Percentiles rank a stretch among this genome's conserved stretches.
Evolutionary conservation across 2,888 invertebrate species (phyloP).

Genomic region (Bellardia pandia): DNA sequence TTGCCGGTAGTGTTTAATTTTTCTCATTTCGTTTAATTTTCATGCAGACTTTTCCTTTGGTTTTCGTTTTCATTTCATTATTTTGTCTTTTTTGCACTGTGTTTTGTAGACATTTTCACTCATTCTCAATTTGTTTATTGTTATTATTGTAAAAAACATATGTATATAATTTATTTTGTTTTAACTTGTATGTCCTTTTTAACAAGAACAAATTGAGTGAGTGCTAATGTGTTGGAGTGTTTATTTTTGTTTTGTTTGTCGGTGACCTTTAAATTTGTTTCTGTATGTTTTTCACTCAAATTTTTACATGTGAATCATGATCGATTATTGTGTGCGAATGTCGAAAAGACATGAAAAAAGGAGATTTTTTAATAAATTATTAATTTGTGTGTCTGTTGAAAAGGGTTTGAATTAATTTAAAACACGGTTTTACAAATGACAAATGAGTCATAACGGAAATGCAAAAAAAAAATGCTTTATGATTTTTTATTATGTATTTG

Average conservation of each 20-base stretch:
- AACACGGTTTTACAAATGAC: not conserved
- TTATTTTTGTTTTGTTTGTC: not conserved
- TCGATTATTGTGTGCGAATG: not conserved
- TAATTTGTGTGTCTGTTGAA: not conserved
- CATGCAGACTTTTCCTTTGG: conserved; percentile 56
- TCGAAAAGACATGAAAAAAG: not conserved
- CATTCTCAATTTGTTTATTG: conserved; percentile 48
- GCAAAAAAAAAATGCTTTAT: no score
- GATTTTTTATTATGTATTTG: no score
- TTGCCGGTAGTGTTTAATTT: conserved; percentile 68
- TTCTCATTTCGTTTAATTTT: conserved; percentile 58
- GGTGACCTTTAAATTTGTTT: conserved; percentile 24
- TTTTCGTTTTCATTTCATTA: not conserved
- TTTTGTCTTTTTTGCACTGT: conserved; percentile 21
- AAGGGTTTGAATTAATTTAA: not conserved
- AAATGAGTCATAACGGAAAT: not conserved
- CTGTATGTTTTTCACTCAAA: not conserved
- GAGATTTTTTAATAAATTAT: not conserved
- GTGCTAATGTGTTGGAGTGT: conserved; percentile 9
- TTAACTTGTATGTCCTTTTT: conserved; percentile 31
- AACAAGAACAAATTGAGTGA: conserved; percentile 53
- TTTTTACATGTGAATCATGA: conserved; percentile 53
- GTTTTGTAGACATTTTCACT: conserved; percentile 11
- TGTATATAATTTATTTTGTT: not conserved
- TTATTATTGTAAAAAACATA: not conserved